Evolutionary conservation across 1,140 invertebrate species (phyloP), one percentile per base, ranked within the genome.

Genomic region (Anadara kagoshimensis): DNA sequence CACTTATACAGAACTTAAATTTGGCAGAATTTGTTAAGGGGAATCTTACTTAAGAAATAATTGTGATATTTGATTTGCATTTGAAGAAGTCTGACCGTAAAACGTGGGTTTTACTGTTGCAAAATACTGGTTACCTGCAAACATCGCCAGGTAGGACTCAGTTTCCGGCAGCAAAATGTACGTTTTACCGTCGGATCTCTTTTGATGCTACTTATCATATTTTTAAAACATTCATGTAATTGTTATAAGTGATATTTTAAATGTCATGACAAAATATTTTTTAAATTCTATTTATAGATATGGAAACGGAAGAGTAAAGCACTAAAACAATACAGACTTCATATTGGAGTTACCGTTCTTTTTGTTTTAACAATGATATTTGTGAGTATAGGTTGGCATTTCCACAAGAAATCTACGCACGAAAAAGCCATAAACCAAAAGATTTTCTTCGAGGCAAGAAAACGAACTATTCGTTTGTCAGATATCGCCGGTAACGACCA

Each of bases 381-480:
- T 29, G 81, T 86, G 3, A 69, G 78, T 44, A 56, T 84, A 4
- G 80, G 79, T 12, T 82, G 84, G 78, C 81, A 82, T 69, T 85
- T 79, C 69, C 81, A 83, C 53, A 71, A 82, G 47, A 73, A 73
- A 44, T 68, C 76, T 3, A 56, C 70, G 0, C 54, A 79, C n/a
- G 66, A 77, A 20, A 59, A 80, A 26, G 73, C 65, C 16, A 71
- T 74, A 20, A 73, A 69, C 12, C 80, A 85, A 68, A 77, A 78
- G 29, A 80, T 86, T 45, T 84, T 84, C 69, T 81, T 84, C 43
- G 75, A 84, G 47, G 75, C 81, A n/a, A 56, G 69, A 18, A 71
- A 51, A 16, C 71, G 78, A 43, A 57, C 68, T 12, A 68, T 85
- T 20, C 77, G 73, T 11, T 72, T 85, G n/a, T 51, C 65, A 43